A percentile compares a stretch with the other conserved stretches of the same genome.
Evolutionary conservation across 2,888 invertebrate genomes (phyloP).

Genomic region (Horisme vitalbata): DNA sequence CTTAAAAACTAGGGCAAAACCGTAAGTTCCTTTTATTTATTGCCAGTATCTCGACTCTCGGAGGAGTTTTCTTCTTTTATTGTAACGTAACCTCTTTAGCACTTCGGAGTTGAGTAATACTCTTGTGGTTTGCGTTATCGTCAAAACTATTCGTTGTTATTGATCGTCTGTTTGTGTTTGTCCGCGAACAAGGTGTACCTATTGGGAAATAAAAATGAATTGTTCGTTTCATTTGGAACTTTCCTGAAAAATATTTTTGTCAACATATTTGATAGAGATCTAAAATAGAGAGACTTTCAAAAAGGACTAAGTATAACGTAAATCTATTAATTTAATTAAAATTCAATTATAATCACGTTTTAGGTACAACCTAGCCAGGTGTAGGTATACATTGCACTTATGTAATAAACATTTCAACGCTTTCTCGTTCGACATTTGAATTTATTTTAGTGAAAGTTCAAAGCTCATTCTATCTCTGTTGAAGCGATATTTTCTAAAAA

Average conservation of each 20-base stretch:
- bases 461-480: conserved; percentile 1
- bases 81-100: conserved; percentile 28
- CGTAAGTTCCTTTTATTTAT: conserved; percentile 31
- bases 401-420: conserved; percentile 2
- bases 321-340: no score
- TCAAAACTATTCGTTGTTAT: conserved; percentile 11
- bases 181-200: conserved; percentile 1
- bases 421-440: conserved; percentile 12
- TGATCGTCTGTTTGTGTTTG: conserved; percentile 2
- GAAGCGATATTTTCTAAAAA: conserved; percentile 4
- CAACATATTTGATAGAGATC: no score
- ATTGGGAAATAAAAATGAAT: conserved; percentile 5
- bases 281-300: no score
- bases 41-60: conserved; percentile 21
- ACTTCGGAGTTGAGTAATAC: conserved; percentile 23
- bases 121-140: conserved; percentile 16
- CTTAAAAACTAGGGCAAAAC: conserved; percentile 30
- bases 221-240: neutral
- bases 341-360: no score
- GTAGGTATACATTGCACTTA: neutral
- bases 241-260: neutral
- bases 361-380: no score
- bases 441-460: conserved; percentile 9
- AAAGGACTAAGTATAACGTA: no score
- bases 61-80: conserved; percentile 22